Evolutionary conservation across 2,113 vertebrate species (phyloP).

Genomic region (Anoplopoma fimbria): DNA sequence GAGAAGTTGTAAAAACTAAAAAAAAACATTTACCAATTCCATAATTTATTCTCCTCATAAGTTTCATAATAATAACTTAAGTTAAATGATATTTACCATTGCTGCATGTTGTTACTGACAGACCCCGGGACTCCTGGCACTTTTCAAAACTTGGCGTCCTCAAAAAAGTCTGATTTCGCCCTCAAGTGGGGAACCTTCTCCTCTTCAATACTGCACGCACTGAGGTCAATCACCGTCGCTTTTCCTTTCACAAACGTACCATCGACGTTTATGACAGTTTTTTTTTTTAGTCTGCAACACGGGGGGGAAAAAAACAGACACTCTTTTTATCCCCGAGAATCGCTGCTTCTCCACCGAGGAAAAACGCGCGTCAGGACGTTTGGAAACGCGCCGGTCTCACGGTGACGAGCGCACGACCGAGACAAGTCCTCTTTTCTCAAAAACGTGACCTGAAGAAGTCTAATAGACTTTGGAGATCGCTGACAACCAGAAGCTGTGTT

Average conservation of each 20-base stretch:
- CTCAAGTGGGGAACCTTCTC: slow-evolving; percentile 85
- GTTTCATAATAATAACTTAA: neutral
- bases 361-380: slow-evolving; percentile 66
- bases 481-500: slow-evolving; percentile 60
- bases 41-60: neutral
- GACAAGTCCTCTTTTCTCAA: slow-evolving; percentile 33
- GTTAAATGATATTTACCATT: slow-evolving; percentile 84
- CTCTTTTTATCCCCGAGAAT: slow-evolving; percentile 35
- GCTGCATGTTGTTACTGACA: slow-evolving; percentile 85
- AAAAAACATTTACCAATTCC: slow-evolving; percentile 1
- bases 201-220: slow-evolving; percentile 63
- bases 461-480: slow-evolving; percentile 44
- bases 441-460: slow-evolving; percentile 43
- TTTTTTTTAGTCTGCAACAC: neutral
- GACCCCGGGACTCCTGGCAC: slow-evolving; percentile 77
- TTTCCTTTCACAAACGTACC: slow-evolving; percentile 51
- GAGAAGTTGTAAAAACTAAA: slow-evolving; percentile 1
- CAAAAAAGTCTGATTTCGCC: slow-evolving; percentile 84
- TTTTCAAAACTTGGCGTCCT: slow-evolving; percentile 77
- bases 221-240: slow-evolving; percentile 41
- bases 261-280: slow-evolving; percentile 50
- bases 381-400: slow-evolving; percentile 61
- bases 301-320: neutral
- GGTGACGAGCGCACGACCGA: slow-evolving; percentile 55
- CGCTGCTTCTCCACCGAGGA: slow-evolving; percentile 24